Evolutionary conservation across 2,113 vertebrate species (phyloP), one percentile per base, ranked within the genome.

Genomic region (Nematolebias whitei): DNA sequence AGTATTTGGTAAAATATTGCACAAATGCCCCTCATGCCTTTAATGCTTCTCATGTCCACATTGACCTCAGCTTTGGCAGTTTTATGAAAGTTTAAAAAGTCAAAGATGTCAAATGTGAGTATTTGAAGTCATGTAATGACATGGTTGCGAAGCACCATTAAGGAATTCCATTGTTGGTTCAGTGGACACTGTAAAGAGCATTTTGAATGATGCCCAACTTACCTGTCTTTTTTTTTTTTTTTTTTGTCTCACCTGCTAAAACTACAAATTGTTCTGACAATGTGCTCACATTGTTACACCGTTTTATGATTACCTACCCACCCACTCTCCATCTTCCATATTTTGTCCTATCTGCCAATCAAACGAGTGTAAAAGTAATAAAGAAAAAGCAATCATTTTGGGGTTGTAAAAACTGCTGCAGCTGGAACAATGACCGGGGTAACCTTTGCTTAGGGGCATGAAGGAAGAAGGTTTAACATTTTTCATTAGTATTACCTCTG

Each of bases 281-380:
- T 70, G 55, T 12, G n/a, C n/a, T n/a, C n/a, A 65, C 79, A 83
- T 76, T 77, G 79, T 78, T 76, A 74, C 66, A 65, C 68, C 63
- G 74, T 70, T 62, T 56, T 32, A 57, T 84, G 85, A 88, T 89
- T 87, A 83, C 85, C 82, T 82, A 63, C 65, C 71, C 74, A 57
- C 85, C 76, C 71, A 59, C 74, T 74, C 59, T 62, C 79, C 67
- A 79, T 73, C 60, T 65, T 45, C 59, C 63, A 43, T 76, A 68
- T 82, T 85, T 78, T 71, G 79, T 71, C 78, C 83, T 81, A 85
- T 85, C 78, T 84, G 84, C 84, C 88, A 87, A 85, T 90, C 85
- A 91, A 89, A 90, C 62, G 55, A 82, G 75, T 63, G 67, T 71
- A 77, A 83, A 86, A 83, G 79, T 90, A 90, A 90, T 90, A 85